phyloP scores from a whole-genome alignment of 2,888 invertebrate species.

The Nomada fucata region DNA sequence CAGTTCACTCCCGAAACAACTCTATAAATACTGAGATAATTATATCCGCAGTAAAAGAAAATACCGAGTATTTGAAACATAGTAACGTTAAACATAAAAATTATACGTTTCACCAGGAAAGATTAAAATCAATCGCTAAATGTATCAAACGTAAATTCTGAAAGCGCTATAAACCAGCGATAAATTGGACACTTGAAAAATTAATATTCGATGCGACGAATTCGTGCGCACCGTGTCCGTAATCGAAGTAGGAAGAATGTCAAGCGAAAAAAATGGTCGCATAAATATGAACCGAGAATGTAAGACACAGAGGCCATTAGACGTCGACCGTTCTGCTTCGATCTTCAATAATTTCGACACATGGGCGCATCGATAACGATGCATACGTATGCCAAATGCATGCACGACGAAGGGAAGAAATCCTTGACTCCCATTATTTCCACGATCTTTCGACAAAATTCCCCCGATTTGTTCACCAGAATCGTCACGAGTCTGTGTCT shows the following conservation, averaged over 20 bases:
- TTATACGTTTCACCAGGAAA: too few relatives aligned
- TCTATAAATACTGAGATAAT: not conserved
- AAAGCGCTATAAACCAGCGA: too few relatives aligned
- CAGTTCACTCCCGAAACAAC: not conserved
- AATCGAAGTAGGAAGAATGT: not conserved
- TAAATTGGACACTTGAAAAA: too few relatives aligned
- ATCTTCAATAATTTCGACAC: slow-evolving; percentile 35
- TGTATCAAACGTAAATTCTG: too few relatives aligned
- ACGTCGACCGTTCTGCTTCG: not conserved
- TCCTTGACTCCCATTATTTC: slow-evolving; percentile 44
- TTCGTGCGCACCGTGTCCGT: not conserved
- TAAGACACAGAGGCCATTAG: not conserved
- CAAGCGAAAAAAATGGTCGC: not conserved
- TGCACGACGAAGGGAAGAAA: slow-evolving; percentile 39
- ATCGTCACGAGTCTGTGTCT: slow-evolving; percentile 15
- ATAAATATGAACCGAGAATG: not conserved
- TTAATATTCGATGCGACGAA: not conserved
- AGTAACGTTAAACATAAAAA: not conserved
- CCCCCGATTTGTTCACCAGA: slow-evolving; percentile 43
- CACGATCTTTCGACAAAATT: slow-evolving; percentile 34
- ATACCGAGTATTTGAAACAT: not conserved
- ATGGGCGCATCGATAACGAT: slow-evolving; percentile 39
- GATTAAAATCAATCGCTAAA: too few relatives aligned
- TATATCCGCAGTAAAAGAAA: too few relatives aligned
- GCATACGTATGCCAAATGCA: slow-evolving; percentile 31